Conservation (phyloP, 1,140 invertebrate species). For the Cecropterus lyciades region DNA sequence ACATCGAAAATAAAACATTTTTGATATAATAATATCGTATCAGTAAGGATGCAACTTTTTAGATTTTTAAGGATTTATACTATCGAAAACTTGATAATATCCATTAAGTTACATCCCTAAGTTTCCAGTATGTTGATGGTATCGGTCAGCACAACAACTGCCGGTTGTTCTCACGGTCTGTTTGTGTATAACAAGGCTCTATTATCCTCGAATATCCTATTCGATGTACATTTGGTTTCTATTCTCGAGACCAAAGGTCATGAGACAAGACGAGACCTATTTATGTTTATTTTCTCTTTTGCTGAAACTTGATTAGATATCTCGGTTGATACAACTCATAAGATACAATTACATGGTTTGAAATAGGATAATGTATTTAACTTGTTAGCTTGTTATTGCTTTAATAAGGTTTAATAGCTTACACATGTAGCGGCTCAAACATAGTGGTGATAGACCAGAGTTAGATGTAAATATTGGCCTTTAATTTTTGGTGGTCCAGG, state of each 20-base stretch:
- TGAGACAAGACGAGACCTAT: constrained; percentile 24
- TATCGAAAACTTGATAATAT: no score
- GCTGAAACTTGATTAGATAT: constrained; percentile 23
- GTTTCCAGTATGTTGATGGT: no score
- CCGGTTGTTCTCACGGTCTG: constrained; percentile 61
- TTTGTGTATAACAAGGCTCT: constrained; percentile 54
- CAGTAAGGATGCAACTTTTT: no score
- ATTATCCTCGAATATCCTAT: constrained; percentile 46
- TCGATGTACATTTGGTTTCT: constrained; percentile 34
- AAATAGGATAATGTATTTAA: constrained; percentile 19
- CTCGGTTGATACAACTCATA: constrained; percentile 13
- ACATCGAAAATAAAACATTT: no score
- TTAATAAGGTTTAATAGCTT: not conserved
- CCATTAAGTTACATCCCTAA: no score
- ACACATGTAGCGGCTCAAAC: no score
- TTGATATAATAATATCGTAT: no score
- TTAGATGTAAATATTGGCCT: no score
- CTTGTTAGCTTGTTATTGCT: constrained; percentile 5
- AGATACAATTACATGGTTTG: constrained; percentile 8
- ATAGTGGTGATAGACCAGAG: no score
- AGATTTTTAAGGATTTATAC: no score
- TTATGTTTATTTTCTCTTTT: constrained; percentile 37
- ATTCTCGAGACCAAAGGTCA: constrained; percentile 29
- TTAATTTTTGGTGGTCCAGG: no score
- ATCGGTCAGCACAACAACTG: constrained; percentile 58